phyloP scores from a whole-genome alignment of 2,888 invertebrate genomes.

The Melanotus villosus region DNA sequence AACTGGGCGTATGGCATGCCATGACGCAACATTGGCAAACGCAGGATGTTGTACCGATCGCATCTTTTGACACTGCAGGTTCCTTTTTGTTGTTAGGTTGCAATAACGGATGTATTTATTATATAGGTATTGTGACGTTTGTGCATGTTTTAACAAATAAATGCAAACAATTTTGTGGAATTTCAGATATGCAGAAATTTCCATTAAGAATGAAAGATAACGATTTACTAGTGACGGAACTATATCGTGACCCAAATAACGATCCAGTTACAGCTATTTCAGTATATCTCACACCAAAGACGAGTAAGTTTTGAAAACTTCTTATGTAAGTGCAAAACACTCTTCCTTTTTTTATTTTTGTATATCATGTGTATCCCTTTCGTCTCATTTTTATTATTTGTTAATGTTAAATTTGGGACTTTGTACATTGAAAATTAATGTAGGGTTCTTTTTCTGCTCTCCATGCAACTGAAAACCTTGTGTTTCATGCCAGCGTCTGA shows the following conservation, averaged over 20 bases:
- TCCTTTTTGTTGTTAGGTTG: constrained; percentile 96
- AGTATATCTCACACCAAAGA: constrained; percentile 98
- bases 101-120: constrained; percentile 96
- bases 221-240: constrained; percentile 95
- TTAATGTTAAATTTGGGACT: constrained; percentile 12
- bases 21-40: constrained; percentile 99
- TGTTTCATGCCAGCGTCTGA: constrained; percentile 75
- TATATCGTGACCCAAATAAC: constrained; percentile 94
- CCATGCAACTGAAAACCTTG: constrained; percentile 67
- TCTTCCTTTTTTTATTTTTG: background rate
- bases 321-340: background rate
- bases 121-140: constrained; percentile 82
- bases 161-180: too few relatives aligned
- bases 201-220: constrained; percentile 99
- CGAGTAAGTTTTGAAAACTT: constrained; percentile 79
- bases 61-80: constrained; percentile 97
- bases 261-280: constrained; percentile 98
- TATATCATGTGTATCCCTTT: constrained; percentile 3
- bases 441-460: constrained; percentile 50
- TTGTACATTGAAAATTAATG: constrained; percentile 34
- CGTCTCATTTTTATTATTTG: constrained; percentile 23
- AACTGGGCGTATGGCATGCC: constrained; percentile 99
- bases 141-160: background rate
- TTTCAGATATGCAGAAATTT: constrained; percentile 98
- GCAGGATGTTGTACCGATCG: constrained; percentile 95